Conservation (phyloP, 2,797 vertebrate species). For the Fistularia commersonii region DNA sequence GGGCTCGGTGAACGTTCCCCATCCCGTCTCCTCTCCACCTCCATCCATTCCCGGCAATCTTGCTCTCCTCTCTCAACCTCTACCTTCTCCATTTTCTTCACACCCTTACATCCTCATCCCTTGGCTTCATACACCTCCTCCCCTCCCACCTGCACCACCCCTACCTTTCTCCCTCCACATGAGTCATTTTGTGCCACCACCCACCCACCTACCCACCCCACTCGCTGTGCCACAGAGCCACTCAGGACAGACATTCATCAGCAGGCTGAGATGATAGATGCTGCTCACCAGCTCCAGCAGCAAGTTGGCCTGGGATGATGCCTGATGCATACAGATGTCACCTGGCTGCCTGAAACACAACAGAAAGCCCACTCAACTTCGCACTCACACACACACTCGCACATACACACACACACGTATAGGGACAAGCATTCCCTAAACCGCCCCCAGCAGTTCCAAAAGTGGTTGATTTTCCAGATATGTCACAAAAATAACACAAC, state of each 20-base stretch:
- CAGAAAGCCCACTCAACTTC: neutral
- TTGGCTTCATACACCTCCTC: neutral
- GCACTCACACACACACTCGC: neutral
- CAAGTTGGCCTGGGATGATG: slow-evolving; percentile 67
- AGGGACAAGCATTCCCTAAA: too few species aligned
- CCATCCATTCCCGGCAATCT: neutral
- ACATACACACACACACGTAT: too few species aligned
- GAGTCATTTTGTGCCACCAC: slow-evolving; percentile 59
- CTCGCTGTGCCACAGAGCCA: slow-evolving; percentile 55
- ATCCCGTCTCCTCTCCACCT: slow-evolving; percentile 6
- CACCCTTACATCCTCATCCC: neutral
- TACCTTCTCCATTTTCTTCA: slow-evolving; percentile 16
- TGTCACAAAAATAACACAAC: too few species aligned
- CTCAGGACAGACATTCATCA: slow-evolving; percentile 80
- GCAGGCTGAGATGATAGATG: slow-evolving; percentile 76
- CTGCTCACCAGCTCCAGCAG: slow-evolving; percentile 71
- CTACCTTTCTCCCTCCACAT: slow-evolving; percentile 42
- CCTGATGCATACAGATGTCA: slow-evolving; percentile 78
- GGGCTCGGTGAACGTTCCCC: slow-evolving; percentile 13
- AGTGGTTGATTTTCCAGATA: too few species aligned
- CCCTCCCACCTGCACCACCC: slow-evolving; percentile 9
- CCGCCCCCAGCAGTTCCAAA: too few species aligned
- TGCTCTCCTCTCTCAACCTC: slow-evolving; percentile 3
- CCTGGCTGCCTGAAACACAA: slow-evolving; percentile 46
- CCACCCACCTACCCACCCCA: slow-evolving; percentile 19